Evolutionary conservation across 2,113 vertebrate genomes (phyloP).

Genomic region (Falco punctatus): DNA sequence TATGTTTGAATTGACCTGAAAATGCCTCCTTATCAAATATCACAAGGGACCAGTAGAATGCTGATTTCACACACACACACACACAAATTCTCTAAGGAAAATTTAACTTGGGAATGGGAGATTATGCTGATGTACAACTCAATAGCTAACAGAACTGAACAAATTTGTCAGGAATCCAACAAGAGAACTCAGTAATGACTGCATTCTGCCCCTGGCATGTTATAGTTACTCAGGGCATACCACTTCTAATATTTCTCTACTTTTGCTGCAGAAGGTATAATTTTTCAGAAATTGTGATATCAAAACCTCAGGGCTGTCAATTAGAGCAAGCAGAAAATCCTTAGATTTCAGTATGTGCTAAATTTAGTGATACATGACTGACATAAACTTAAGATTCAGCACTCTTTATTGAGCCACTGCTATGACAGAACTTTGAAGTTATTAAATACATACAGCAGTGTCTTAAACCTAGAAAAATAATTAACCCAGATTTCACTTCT

Average conservation of each 20-base stretch:
- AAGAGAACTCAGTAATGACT: background rate
- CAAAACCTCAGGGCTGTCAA: background rate
- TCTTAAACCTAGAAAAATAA: background rate
- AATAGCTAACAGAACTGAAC: background rate
- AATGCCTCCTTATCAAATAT: background rate
- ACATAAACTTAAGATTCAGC: background rate
- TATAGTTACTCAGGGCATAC: background rate
- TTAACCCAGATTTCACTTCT: background rate
- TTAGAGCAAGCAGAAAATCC: background rate
- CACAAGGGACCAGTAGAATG: background rate
- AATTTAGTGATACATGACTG: background rate
- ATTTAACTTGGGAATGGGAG: background rate
- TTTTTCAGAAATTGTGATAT: background rate
- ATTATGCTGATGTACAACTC: background rate
- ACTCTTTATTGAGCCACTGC: background rate
- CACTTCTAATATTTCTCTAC: background rate
- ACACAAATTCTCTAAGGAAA: background rate
- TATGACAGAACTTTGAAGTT: background rate
- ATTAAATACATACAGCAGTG: background rate
- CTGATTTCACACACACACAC: background rate
- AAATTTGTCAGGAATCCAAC: background rate
- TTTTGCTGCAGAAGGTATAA: background rate
- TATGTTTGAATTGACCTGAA: background rate
- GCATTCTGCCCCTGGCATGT: background rate
- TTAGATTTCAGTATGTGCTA: background rate